phyloP scores from a whole-genome alignment of 1,140 invertebrate genomes.

The Drosophila pseudoananassae region DNA sequence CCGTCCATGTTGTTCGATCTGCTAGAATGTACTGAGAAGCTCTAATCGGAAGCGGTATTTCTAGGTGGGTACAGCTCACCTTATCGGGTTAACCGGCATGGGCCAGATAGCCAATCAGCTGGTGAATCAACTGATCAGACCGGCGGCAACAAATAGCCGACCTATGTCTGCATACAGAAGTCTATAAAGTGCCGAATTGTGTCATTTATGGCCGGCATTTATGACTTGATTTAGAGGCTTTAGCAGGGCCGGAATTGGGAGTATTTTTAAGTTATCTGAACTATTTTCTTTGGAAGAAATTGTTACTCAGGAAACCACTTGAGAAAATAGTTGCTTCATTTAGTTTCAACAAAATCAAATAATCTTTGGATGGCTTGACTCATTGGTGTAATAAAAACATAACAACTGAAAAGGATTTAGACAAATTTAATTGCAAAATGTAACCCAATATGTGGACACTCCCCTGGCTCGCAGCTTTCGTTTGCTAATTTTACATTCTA shows the following conservation, averaged over 20 bases:
- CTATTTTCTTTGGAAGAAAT: not conserved
- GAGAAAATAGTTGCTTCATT: not conserved
- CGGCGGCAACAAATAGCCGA: constrained; percentile 4
- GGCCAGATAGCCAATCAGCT: constrained; percentile 25
- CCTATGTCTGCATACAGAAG: constrained; percentile 26
- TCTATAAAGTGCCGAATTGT: constrained; percentile 15
- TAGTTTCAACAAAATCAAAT: not conserved
- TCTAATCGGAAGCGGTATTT: constrained; percentile 1
- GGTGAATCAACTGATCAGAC: constrained; percentile 27
- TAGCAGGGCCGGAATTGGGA: constrained; percentile 2
- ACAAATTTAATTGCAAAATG: not conserved
- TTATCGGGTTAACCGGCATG: constrained; percentile 36
- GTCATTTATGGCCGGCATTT: constrained; percentile 39
- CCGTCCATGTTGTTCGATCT: constrained; percentile 55
- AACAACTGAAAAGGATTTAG: not conserved
- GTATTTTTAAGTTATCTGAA: not conserved
- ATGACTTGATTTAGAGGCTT: constrained; percentile 43
- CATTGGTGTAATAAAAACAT: not conserved
- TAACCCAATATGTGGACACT: not conserved
- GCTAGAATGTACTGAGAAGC: constrained; percentile 31
- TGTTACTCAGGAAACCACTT: not conserved
- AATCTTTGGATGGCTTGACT: not conserved
- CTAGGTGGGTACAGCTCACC: not conserved
- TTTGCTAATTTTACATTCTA: constrained; percentile 40
- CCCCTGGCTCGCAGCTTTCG: constrained; percentile 46